A percentile compares a stretch with the other conserved stretches of the same genome.
Conservation (phyloP, 2,888 invertebrate species). For the Caradrina kadenii region DNA sequence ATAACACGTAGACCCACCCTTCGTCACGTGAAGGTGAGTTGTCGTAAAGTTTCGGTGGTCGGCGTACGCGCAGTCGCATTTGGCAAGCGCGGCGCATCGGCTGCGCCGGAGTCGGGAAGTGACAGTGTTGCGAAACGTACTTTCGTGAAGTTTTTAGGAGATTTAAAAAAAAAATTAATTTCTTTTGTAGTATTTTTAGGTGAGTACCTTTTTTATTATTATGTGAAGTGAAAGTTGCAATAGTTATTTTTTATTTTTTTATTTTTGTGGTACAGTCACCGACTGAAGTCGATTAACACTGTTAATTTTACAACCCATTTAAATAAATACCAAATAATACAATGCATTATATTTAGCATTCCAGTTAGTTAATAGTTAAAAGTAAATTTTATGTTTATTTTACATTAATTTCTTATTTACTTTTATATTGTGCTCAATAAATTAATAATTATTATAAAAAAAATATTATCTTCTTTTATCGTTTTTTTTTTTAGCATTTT, state of each 20-base stretch:
- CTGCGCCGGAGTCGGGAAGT: slow-evolving; percentile 62
- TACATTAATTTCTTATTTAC: too few relatives aligned
- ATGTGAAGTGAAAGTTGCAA: not conserved
- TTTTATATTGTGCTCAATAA: too few relatives aligned
- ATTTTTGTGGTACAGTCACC: too few relatives aligned
- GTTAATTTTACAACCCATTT: too few relatives aligned
- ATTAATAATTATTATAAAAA: too few relatives aligned
- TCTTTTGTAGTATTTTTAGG: slow-evolving; percentile 17
- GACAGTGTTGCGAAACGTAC: slow-evolving; percentile 51
- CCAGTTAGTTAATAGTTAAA: too few relatives aligned
- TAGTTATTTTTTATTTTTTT: not conserved
- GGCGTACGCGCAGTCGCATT: slow-evolving; percentile 52
- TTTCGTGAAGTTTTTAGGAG: slow-evolving; percentile 34
- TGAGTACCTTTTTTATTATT: slow-evolving; percentile 23
- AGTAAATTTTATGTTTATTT: too few relatives aligned
- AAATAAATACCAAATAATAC: too few relatives aligned
- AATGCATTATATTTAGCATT: too few relatives aligned
- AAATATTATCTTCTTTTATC: too few relatives aligned
- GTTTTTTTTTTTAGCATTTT: too few relatives aligned
- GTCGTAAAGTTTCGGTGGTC: slow-evolving; percentile 51
- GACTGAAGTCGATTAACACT: too few relatives aligned
- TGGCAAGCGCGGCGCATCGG: slow-evolving; percentile 57
- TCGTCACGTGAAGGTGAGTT: slow-evolving; percentile 45
- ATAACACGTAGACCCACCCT: slow-evolving; percentile 57
- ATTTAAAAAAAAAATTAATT: slow-evolving; percentile 14